phyloP scores from a whole-genome alignment of 2,888 invertebrate genomes.

The Trichopoda pennipes region DNA sequence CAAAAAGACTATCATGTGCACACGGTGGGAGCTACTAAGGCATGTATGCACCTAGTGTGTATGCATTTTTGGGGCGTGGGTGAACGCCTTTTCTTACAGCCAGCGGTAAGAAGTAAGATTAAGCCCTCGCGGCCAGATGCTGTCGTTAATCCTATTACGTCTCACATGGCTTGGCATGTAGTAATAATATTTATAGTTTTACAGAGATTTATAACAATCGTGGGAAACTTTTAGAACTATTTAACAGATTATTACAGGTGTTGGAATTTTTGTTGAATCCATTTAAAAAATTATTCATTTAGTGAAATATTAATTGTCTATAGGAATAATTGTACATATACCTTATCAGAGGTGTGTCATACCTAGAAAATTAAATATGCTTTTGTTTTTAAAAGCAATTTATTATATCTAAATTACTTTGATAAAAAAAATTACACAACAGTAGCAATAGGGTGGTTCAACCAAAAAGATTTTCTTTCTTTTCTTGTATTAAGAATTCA shows the following conservation, averaged over 20 bases:
- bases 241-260: slow-evolving; percentile 31
- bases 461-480: too few relatives aligned
- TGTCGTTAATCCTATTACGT: too few relatives aligned
- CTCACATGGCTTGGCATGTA: too few relatives aligned
- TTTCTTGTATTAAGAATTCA: too few relatives aligned
- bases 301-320: slow-evolving; percentile 4
- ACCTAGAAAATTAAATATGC: slow-evolving; percentile 8
- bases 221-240: slow-evolving; percentile 40
- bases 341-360: slow-evolving; percentile 56
- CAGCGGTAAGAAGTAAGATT: too few relatives aligned
- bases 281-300: slow-evolving; percentile 29
- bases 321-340: slow-evolving; percentile 6
- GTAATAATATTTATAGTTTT: too few relatives aligned
- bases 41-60: too few relatives aligned
- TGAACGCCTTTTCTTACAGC: too few relatives aligned
- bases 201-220: slow-evolving; percentile 2
- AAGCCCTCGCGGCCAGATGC: too few relatives aligned
- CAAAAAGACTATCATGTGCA: too few relatives aligned
- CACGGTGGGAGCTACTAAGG: too few relatives aligned
- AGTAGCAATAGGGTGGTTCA: background rate
- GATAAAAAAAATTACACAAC: background rate
- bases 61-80: too few relatives aligned
- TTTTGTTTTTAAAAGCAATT: background rate
- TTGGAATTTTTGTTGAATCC: slow-evolving; percentile 7
- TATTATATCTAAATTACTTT: background rate